Evolutionary conservation across 2,888 invertebrate species (phyloP).

Genomic region (Dysmachus trigonus): DNA sequence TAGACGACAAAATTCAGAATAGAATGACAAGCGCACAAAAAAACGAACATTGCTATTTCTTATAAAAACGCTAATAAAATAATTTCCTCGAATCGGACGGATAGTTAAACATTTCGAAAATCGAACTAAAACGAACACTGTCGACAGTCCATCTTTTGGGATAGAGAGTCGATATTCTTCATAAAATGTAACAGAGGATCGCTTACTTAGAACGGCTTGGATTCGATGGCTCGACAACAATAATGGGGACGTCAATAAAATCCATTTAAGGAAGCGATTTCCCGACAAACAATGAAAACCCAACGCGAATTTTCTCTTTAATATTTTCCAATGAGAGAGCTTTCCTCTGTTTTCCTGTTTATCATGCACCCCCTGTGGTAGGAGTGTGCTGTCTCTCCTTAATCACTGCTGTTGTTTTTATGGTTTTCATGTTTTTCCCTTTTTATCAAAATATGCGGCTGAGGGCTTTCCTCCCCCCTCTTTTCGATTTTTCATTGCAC

Average conservation of each 20-base stretch:
- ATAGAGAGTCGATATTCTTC: background rate
- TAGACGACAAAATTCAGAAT: conserved; percentile 36
- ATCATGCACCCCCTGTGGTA: conserved; percentile 10
- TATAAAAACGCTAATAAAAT: background rate
- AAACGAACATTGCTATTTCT: background rate
- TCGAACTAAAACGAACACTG: background rate
- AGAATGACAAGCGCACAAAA: background rate
- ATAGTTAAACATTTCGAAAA: background rate
- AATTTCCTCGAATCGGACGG: background rate
- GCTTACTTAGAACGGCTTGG: conserved; percentile 40
- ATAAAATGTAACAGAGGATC: background rate
- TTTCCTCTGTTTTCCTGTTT: conserved; percentile 40
- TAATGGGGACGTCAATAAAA: conserved; percentile 48
- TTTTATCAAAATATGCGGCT: conserved; percentile 47
- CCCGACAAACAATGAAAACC: conserved; percentile 49
- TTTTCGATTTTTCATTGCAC: conserved; percentile 48
- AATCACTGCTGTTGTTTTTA: conserved; percentile 32
- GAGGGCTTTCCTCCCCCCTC: conserved; percentile 31
- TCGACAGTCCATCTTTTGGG: background rate
- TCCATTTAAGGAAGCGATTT: conserved; percentile 47
- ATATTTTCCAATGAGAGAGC: conserved; percentile 40
- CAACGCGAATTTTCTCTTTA: conserved; percentile 49
- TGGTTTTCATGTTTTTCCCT: conserved; percentile 31
- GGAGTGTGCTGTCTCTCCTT: conserved; percentile 19
- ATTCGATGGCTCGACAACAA: conserved; percentile 31